These are phyloP conservation scores for Drosophila phalerata DNA, from an alignment of 2,888 invertebrate species.

Conservation along the genomic window DNA sequence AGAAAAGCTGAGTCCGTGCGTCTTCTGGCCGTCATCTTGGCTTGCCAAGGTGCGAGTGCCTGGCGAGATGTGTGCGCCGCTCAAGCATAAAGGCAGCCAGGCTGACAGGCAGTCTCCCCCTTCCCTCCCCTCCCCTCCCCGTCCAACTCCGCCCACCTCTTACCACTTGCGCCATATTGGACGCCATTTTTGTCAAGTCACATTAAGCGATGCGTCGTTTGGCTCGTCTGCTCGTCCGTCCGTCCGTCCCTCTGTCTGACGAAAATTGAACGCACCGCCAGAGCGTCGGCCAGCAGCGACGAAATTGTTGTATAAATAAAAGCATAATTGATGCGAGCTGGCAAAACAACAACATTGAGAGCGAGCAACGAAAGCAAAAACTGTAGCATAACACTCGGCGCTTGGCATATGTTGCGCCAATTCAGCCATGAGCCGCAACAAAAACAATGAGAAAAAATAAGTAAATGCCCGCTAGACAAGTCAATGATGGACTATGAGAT, in stretches of 20 bases:
- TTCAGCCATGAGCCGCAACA: slow-evolving; percentile 72
- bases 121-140: not conserved
- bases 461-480: not conserved
- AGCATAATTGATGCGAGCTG: slow-evolving; percentile 76
- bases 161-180: slow-evolving; percentile 76
- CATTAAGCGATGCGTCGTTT: slow-evolving; percentile 80
- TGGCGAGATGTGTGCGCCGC: slow-evolving; percentile 49
- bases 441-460: slow-evolving; percentile 41
- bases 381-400: slow-evolving; percentile 55
- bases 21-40: slow-evolving; percentile 72
- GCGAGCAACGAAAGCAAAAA: slow-evolving; percentile 28
- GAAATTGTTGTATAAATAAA: slow-evolving; percentile 81
- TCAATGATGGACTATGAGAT: slow-evolving; percentile 1
- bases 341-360: slow-evolving; percentile 21
- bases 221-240: slow-evolving; percentile 32
- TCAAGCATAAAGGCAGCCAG: slow-evolving; percentile 55
- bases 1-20: slow-evolving; percentile 60
- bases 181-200: slow-evolving; percentile 84
- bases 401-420: slow-evolving; percentile 76
- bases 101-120: slow-evolving; percentile 10
- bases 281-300: slow-evolving; percentile 46
- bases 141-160: slow-evolving; percentile 1
- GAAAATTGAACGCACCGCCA: slow-evolving; percentile 78
- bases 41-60: slow-evolving; percentile 66
- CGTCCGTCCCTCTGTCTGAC: slow-evolving; percentile 52